Percentiles rank a stretch among this genome's conserved stretches.
phyloP scores from a whole-genome alignment of 1,140 invertebrate genomes.

The Subanguina moxae region DNA sequence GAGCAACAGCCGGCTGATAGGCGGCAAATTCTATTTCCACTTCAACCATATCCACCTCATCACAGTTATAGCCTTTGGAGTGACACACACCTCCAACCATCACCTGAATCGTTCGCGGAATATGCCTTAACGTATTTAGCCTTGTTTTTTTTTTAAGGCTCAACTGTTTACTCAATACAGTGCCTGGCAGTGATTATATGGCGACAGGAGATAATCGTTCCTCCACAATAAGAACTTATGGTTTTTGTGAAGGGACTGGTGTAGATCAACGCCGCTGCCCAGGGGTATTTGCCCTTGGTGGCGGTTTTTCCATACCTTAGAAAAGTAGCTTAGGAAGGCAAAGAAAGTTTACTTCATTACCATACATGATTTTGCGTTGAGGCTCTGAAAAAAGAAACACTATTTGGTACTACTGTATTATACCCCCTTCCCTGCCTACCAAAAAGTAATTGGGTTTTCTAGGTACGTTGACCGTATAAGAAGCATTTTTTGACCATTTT shows the following conservation, averaged over 20 bases:
- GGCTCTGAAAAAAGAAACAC: no score
- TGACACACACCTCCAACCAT: slow-evolving; percentile 2
- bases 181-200: slow-evolving; percentile 1
- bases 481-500: no score
- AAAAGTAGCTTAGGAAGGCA: no score
- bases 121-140: no score
- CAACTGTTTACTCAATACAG: background rate
- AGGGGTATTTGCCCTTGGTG: slow-evolving; percentile 1
- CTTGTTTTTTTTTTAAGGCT: no score
- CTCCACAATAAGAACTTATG: background rate
- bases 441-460: no score
- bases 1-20: background rate
- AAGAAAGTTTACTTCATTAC: no score
- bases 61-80: background rate
- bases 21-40: background rate
- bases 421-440: no score
- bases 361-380: no score
- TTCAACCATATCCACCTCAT: background rate
- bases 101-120: background rate
- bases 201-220: background rate
- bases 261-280: background rate
- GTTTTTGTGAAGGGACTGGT: background rate
- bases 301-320: background rate
- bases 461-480: no score
- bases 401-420: no score